A percentile compares a stretch with the other conserved stretches of the same genome.
Conservation (phyloP, 2,888 invertebrate species). For the Sarcophaga subvicina region DNA sequence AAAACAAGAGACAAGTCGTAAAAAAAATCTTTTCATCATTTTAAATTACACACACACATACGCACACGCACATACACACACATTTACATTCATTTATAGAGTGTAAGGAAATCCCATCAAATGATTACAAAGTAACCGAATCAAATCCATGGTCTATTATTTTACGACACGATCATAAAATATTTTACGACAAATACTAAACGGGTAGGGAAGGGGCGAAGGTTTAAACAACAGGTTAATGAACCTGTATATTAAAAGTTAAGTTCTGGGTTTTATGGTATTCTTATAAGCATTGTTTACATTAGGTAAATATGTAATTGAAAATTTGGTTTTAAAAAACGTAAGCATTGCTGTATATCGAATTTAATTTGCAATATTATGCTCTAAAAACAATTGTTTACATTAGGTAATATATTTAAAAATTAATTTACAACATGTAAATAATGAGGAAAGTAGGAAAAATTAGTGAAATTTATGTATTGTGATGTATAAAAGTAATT, state of each 20-base stretch:
- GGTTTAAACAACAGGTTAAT: too few species aligned
- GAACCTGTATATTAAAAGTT: too few species aligned
- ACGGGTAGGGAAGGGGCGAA: background rate
- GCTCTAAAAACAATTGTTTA: background rate
- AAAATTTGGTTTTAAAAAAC: too few species aligned
- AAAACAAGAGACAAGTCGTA: slow-evolving; percentile 53
- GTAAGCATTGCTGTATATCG: too few species aligned
- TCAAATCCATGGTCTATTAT: slow-evolving; percentile 11
- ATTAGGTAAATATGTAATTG: too few species aligned
- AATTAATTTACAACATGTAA: background rate
- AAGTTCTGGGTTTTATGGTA: too few species aligned
- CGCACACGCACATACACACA: background rate
- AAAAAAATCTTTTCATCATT: slow-evolving; percentile 36
- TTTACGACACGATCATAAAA: background rate
- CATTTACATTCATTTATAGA: background rate
- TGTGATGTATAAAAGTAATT: background rate
- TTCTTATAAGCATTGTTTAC: too few species aligned
- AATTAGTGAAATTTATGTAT: too few species aligned
- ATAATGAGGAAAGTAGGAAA: background rate
- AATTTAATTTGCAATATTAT: too few species aligned
- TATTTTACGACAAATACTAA: background rate
- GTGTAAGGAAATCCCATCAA: slow-evolving; percentile 7
- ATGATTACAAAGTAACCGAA: slow-evolving; percentile 46
- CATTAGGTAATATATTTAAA: background rate
- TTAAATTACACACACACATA: background rate